Evolutionary conservation across 2,797 vertebrate species (phyloP).

Genomic region (Gadopsis bispinosus): DNA sequence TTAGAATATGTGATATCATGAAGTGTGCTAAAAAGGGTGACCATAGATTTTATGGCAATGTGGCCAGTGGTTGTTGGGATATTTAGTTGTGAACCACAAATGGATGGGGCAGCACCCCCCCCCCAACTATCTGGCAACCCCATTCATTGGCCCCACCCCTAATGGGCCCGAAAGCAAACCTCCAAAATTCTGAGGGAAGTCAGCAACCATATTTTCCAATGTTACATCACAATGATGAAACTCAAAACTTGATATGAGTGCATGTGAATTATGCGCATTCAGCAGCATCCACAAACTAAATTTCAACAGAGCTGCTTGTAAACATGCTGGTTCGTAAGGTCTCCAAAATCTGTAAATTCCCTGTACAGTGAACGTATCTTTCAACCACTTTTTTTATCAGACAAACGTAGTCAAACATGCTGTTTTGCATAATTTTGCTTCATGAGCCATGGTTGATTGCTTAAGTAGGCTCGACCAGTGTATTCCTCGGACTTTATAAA

Average conservation of each 20-base stretch:
- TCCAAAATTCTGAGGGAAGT: neutral
- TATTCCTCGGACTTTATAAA: slow-evolving; percentile 3
- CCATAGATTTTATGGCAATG: slow-evolving; percentile 4
- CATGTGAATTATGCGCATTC: slow-evolving; percentile 1
- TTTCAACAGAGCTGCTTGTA: neutral
- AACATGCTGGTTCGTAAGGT: slow-evolving; percentile 1
- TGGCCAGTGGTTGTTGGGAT: neutral
- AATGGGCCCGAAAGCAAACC: slow-evolving; percentile 12
- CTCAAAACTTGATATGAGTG: neutral
- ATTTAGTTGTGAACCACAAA: slow-evolving; percentile 25
- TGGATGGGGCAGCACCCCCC: slow-evolving; percentile 5
- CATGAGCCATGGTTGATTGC: neutral
- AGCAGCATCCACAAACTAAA: neutral
- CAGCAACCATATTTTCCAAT: slow-evolving; percentile 13
- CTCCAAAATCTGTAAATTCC: neutral
- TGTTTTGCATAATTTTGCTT: neutral
- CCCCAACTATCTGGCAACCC: neutral
- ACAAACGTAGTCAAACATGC: neutral
- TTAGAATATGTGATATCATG: slow-evolving; percentile 12
- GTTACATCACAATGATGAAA: slow-evolving; percentile 26
- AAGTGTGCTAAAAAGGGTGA: neutral
- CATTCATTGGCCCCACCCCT: neutral
- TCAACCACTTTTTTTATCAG: neutral
- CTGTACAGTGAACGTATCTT: neutral
- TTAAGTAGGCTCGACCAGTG: neutral